These are phyloP conservation scores for Myoxocephalus aenaeus DNA, from an alignment of 2,797 vertebrate genomes.

Conservation along the genomic window DNA sequence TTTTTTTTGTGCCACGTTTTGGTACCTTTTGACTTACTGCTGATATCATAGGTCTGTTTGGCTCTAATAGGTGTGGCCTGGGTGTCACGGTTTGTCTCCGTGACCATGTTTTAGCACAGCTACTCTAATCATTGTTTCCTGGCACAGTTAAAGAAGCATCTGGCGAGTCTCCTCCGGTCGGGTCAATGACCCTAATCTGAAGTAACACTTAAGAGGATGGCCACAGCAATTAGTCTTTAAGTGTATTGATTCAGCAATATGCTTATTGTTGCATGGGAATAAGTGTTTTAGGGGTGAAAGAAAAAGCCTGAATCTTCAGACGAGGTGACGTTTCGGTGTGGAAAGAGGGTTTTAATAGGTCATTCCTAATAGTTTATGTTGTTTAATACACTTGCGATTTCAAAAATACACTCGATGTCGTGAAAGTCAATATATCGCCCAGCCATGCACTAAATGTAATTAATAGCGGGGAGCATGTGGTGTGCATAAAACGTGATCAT, in stretches of 20 bases:
- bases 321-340: not conserved
- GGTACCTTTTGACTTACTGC: not conserved
- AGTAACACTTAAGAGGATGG: slow-evolving; percentile 51
- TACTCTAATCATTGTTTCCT: slow-evolving; percentile 39
- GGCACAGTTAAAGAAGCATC: slow-evolving; percentile 33
- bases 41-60: not conserved
- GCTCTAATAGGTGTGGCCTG: not conserved
- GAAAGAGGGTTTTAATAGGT: not conserved
- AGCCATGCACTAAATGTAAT: slow-evolving; percentile 49
- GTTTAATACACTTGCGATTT: slow-evolving; percentile 23
- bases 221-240: slow-evolving; percentile 38
- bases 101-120: slow-evolving; percentile 14
- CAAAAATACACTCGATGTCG: slow-evolving; percentile 9
- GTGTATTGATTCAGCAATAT: slow-evolving; percentile 52
- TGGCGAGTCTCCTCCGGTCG: slow-evolving; percentile 30
- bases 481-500: slow-evolving; percentile 55
- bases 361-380: slow-evolving; percentile 11
- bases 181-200: slow-evolving; percentile 54
- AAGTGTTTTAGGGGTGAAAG: slow-evolving; percentile 16
- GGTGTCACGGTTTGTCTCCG: not conserved
- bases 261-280: slow-evolving; percentile 50
- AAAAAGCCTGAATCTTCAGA: not conserved
- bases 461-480: slow-evolving; percentile 51
- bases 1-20: not conserved
- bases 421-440: not conserved